Evolutionary conservation across 2,797 vertebrate species (phyloP).

Genomic region (Melanotaenia pygmaea): DNA sequence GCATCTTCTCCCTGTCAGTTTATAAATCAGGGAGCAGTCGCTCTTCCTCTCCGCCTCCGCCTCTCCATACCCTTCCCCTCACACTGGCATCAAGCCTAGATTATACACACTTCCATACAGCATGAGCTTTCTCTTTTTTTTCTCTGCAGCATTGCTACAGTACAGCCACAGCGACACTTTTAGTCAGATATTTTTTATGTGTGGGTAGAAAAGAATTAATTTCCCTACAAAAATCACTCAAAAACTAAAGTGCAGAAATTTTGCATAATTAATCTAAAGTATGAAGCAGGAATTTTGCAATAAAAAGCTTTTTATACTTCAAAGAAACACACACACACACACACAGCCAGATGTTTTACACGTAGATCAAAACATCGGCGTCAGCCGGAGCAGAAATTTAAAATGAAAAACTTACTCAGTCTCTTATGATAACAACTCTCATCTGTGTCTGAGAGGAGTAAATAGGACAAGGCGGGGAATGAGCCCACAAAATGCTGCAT

Average conservation of each 20-base stretch:
- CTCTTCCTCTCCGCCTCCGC: slow-evolving; percentile 35
- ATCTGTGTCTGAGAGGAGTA: slow-evolving; percentile 17
- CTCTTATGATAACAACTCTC: slow-evolving; percentile 8
- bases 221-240: slow-evolving; percentile 22
- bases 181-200: slow-evolving; percentile 15
- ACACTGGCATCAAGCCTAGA: slow-evolving; percentile 55
- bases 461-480: slow-evolving; percentile 21
- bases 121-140: slow-evolving; percentile 17
- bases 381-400: background rate
- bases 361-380: slow-evolving; percentile 5
- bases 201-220: slow-evolving; percentile 1
- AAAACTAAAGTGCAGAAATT: slow-evolving; percentile 16
- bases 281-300: background rate
- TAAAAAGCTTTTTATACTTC: slow-evolving; percentile 5
- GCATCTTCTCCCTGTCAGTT: slow-evolving; percentile 51
- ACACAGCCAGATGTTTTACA: slow-evolving; percentile 26
- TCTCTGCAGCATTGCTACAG: slow-evolving; percentile 49
- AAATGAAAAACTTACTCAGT: slow-evolving; percentile 26
- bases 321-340: background rate
- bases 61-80: slow-evolving; percentile 17
- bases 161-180: slow-evolving; percentile 24
- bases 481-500: slow-evolving; percentile 58
- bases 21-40: slow-evolving; percentile 46
- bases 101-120: slow-evolving; percentile 35
- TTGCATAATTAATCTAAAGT: slow-evolving; percentile 42